Conservation (phyloP, 2,797 vertebrate genomes). For the Microctenopoma steveboyesi region DNA sequence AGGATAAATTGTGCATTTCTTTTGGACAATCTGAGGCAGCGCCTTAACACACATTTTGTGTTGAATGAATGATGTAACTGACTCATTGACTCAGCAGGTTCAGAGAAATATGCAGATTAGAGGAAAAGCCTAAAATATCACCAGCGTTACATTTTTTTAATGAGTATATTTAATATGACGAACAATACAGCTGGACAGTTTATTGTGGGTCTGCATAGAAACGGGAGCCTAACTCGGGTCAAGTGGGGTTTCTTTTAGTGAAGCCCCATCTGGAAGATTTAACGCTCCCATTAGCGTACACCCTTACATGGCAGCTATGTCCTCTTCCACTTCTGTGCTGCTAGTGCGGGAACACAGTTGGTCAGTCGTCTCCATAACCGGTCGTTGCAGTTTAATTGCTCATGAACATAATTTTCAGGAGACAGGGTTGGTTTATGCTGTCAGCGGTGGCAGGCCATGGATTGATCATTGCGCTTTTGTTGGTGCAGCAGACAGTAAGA, state of each 20-base stretch:
- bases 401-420: too few relatives aligned
- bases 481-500: constrained; percentile 28
- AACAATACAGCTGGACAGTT: constrained; percentile 2
- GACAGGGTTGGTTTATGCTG: constrained; percentile 29
- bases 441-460: constrained; percentile 18
- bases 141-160: neutral
- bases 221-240: constrained; percentile 28
- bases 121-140: neutral
- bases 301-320: constrained; percentile 61
- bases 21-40: neutral
- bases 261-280: constrained; percentile 65
- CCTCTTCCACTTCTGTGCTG: constrained; percentile 47
- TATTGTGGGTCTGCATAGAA: constrained; percentile 3
- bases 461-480: constrained; percentile 51
- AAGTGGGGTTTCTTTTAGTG: constrained; percentile 39
- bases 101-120: too few relatives aligned
- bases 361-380: constrained; percentile 45
- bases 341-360: constrained; percentile 18
- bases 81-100: too few relatives aligned
- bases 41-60: constrained; percentile 8
- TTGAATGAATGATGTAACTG: too few relatives aligned
- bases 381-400: neutral
- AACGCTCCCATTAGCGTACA: constrained; percentile 62
- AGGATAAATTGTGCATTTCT: neutral
- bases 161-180: neutral